phyloP scores from a whole-genome alignment of 2,113 vertebrate species.

The Hoplias malabaricus region DNA sequence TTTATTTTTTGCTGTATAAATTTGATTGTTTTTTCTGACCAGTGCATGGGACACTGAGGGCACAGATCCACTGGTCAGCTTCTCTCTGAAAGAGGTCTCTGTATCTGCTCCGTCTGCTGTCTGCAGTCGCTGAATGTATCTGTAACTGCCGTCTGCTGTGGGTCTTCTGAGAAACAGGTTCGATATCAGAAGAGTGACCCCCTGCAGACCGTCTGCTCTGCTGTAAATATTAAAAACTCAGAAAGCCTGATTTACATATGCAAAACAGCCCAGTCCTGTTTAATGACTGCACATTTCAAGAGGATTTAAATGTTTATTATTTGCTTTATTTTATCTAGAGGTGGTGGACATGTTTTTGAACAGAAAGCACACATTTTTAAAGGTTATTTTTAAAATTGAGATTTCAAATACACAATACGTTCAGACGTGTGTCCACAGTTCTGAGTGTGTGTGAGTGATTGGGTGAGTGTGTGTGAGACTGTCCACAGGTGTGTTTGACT shows the following conservation, averaged over 20 bases:
- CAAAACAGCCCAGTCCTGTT: background rate
- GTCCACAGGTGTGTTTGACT: no score
- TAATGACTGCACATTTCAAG: background rate
- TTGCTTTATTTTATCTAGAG: constrained; percentile 43
- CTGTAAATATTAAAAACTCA: constrained; percentile 55
- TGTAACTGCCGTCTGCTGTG: background rate
- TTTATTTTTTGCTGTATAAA: background rate
- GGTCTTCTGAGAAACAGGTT: no score
- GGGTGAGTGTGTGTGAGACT: no score
- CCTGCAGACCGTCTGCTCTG: background rate
- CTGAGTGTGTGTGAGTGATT: background rate
- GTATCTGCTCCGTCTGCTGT: no score
- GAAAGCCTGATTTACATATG: background rate
- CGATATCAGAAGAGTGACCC: background rate
- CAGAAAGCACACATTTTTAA: constrained; percentile 64
- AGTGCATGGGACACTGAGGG: background rate
- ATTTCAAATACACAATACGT: constrained; percentile 64
- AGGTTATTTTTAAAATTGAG: constrained; percentile 66
- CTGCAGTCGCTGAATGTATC: background rate
- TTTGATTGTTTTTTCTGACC: background rate
- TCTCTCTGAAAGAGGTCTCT: no score
- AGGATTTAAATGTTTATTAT: background rate
- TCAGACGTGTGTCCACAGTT: constrained; percentile 55
- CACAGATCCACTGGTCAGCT: no score
- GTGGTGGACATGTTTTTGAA: constrained; percentile 8